Conservation (phyloP, 2,797 vertebrate species). For the Hephaestus fuliginosus region DNA sequence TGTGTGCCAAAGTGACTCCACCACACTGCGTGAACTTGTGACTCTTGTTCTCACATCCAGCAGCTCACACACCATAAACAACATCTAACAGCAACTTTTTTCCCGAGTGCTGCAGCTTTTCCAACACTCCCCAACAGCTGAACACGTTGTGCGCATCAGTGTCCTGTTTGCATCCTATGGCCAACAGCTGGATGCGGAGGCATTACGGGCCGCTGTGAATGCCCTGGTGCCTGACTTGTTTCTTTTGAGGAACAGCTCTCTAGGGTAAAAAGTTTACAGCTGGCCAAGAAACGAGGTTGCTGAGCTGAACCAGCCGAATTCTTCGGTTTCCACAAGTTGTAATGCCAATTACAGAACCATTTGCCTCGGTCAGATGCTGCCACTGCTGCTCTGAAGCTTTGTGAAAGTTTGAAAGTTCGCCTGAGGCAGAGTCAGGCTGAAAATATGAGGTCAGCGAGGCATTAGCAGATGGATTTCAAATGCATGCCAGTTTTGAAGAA, state of each 20-base stretch:
- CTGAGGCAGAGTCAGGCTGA: constrained; percentile 36
- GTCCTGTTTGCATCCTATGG: constrained; percentile 1
- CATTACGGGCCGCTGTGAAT: background rate
- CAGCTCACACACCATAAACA: constrained; percentile 2
- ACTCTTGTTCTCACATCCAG: constrained; percentile 23
- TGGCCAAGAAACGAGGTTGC: constrained; percentile 42
- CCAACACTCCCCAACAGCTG: constrained; percentile 27
- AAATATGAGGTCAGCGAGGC: constrained; percentile 43
- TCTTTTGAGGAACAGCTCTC: constrained; percentile 39
- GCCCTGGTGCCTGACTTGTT: constrained; percentile 15
- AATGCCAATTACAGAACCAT: constrained; percentile 64
- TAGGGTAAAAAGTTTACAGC: constrained; percentile 35
- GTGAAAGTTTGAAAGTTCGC: constrained; percentile 36
- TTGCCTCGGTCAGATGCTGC: constrained; percentile 61
- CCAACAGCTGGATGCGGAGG: constrained; percentile 46
- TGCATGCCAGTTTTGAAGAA: constrained; percentile 17
- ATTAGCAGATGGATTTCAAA: constrained; percentile 40
- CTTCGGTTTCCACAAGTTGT: constrained; percentile 64
- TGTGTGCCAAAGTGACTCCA: background rate
- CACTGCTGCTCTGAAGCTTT: constrained; percentile 24
- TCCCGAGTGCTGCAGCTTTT: constrained; percentile 8
- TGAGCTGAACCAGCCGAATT: constrained; percentile 37
- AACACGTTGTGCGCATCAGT: constrained; percentile 29
- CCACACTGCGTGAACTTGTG: constrained; percentile 17
- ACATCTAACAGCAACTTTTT: background rate